Conservation (phyloP, 2,888 invertebrate genomes). For the Agrilus cyanescens region DNA sequence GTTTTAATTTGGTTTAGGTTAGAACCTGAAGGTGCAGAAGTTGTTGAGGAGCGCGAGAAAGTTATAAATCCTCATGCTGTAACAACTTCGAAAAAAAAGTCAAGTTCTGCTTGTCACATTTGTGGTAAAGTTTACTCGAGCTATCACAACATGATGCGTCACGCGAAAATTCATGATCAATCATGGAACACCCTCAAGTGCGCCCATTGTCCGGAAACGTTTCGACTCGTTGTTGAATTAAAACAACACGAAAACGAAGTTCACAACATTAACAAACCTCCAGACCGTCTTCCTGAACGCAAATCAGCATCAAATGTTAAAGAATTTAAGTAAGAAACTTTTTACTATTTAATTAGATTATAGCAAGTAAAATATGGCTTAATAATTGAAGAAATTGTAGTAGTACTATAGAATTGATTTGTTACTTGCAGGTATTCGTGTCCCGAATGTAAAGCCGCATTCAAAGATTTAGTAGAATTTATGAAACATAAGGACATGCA, state of each 20-base stretch:
- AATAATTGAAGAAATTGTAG: too few species aligned
- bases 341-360: too few species aligned
- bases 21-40: constrained; percentile 7
- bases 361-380: too few species aligned
- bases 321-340: too few species aligned
- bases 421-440: constrained; percentile 43
- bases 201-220: constrained; percentile 47
- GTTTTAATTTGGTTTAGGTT: too few species aligned
- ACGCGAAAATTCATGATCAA: constrained; percentile 41
- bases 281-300: constrained; percentile 22
- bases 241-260: constrained; percentile 41
- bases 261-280: constrained; percentile 41
- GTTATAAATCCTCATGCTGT: constrained; percentile 3
- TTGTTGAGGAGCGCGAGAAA: constrained; percentile 1
- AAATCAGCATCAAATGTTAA: too few species aligned
- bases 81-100: constrained; percentile 5
- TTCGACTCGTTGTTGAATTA: constrained; percentile 42
- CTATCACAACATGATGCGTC: constrained; percentile 46
- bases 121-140: constrained; percentile 44
- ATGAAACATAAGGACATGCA: constrained; percentile 46
- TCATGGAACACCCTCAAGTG: constrained; percentile 44
- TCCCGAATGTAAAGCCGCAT: constrained; percentile 48
- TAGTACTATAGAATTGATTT: too few species aligned
- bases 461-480: constrained; percentile 45
- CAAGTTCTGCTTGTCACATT: constrained; percentile 36